Percentiles rank a stretch among this genome's conserved stretches.
phyloP scores from a whole-genome alignment of 2,797 vertebrate genomes.

The Sphenopsis melanotis region DNA sequence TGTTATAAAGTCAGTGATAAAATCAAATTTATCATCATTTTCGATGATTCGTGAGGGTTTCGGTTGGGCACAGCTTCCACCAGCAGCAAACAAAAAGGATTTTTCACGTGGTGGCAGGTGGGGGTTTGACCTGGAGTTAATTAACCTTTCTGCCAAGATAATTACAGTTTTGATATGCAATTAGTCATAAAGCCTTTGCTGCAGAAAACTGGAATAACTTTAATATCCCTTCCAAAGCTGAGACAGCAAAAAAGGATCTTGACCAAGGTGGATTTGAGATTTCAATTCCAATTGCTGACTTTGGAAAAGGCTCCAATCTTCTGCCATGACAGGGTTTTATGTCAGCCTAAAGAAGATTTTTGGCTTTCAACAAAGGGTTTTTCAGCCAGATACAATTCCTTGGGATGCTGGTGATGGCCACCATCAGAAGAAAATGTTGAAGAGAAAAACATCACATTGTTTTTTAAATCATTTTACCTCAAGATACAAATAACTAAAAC shows the following conservation, averaged over 20 bases:
- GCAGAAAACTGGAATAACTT: background rate
- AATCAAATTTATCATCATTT: background rate
- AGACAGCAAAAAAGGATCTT: background rate
- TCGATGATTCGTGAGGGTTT: background rate
- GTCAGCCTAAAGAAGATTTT: background rate
- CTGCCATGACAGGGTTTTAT: background rate
- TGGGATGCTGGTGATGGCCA: background rate
- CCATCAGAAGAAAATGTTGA: background rate
- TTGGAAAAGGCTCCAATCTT: background rate
- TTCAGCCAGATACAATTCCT: background rate
- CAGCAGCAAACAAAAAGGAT: background rate
- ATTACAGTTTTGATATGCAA: background rate
- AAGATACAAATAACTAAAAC: background rate
- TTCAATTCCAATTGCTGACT: background rate
- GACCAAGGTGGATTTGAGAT: background rate
- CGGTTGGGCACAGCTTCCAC: background rate
- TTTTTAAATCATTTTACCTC: background rate
- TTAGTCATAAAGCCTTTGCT: background rate
- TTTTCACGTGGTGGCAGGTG: background rate
- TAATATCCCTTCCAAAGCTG: background rate
- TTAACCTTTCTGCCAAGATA: background rate
- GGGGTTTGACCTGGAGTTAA: background rate
- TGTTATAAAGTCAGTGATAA: conserved; percentile 39
- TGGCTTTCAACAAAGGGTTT: background rate
- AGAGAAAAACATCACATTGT: fast-evolving